Evolutionary conservation across 2,888 invertebrate genomes (phyloP), one percentile per base, ranked within the genome.

Genomic region (Drosophila villosipedis): DNA sequence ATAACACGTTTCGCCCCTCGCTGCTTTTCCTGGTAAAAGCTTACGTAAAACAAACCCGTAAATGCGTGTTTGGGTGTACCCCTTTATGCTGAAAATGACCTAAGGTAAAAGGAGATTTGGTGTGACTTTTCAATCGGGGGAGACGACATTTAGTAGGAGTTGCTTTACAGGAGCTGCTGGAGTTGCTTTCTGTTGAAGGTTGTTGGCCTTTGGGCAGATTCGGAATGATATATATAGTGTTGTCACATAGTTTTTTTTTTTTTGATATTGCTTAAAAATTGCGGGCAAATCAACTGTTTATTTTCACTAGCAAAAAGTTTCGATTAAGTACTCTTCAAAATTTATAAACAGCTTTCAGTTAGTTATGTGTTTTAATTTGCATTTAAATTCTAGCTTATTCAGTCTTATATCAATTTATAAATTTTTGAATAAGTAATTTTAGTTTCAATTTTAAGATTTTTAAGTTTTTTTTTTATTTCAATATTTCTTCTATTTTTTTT

Each of bases 51-150:
- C 69, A 85, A 78, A 66, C 75, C 73, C 68, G 60, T 65, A 57
- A 58, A 49, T 60, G 47, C 53, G 65, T 16, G 62, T 50, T 64
- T 47, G 70, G 70, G 61, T 53, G 64, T 61, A 68, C 82, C 76
- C 76, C 63, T 68, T 69, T 73, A 55, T 80, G 73, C 75, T 84
- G 83, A 80, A 90, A 90, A 80, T 86, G 90, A 90, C 90, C 89
- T 67, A 68, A 86, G 90, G 90, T 77, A 83, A 77, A 83, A 88
- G 70, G 78, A 90, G 80, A 84, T 90, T 76, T 87, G 71, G 77
- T 62, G 58, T 69, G 73, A 72, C 85, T 76, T 67, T 80, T 68
- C 81, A 83, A 73, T 54, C 58, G 52, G 61, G 61, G 73, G 57
- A 53, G 30, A 59, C 63, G 63, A 60, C 57, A 65, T 52, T 30